phyloP scores from a whole-genome alignment of 2,113 vertebrate species.

The Sylvia atricapilla region DNA sequence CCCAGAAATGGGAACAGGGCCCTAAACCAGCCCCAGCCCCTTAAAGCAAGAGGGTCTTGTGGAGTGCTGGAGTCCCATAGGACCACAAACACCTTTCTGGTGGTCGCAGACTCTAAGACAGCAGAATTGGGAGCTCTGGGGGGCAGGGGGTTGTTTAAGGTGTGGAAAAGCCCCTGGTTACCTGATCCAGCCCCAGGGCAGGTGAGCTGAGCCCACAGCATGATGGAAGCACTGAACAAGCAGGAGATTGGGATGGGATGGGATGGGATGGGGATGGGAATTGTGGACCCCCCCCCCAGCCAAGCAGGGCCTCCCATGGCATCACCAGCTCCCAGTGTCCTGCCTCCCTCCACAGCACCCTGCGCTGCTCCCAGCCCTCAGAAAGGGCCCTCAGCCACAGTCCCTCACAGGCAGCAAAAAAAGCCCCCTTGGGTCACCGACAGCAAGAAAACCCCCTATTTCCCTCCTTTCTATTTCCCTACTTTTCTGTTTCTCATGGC shows the following conservation, averaged over 20 bases:
- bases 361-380: accelerated
- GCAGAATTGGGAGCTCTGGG: not conserved
- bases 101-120: not conserved
- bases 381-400: not conserved
- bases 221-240: accelerated
- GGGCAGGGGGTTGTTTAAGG: not conserved
- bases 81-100: not conserved
- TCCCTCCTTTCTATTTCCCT: not conserved
- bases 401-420: not conserved
- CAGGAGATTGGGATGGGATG: not conserved
- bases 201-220: not conserved
- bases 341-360: not conserved
- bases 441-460: not conserved
- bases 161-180: not conserved
- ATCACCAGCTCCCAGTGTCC: accelerated
- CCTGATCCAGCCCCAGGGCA: not conserved
- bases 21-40: not conserved
- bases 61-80: not conserved
- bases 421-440: not conserved
- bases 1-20: not conserved
- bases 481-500: accelerated
- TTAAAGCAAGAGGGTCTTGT: not conserved
- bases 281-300: accelerated
- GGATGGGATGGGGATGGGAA: not conserved
- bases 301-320: not conserved